Percentiles rank a stretch among this genome's conserved stretches.
phyloP scores from a whole-genome alignment of 2,797 vertebrate genomes.

The Atherinosoma microstoma region DNA sequence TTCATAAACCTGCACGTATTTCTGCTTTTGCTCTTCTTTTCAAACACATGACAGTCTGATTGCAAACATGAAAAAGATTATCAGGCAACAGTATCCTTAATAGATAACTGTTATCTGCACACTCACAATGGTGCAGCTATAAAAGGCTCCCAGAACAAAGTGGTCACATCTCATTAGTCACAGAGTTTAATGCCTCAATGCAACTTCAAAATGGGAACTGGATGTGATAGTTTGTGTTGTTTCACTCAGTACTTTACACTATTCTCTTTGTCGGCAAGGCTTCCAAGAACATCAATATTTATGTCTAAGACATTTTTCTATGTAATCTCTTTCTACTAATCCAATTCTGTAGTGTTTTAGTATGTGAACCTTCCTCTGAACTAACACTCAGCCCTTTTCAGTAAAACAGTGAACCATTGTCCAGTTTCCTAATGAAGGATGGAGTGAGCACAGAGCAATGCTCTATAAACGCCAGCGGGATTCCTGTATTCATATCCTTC shows the following conservation, averaged over 20 bases:
- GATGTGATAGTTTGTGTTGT: conserved; percentile 17
- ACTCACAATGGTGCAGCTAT: conserved; percentile 29
- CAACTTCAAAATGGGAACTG: conserved; percentile 48
- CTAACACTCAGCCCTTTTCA: conserved; percentile 16
- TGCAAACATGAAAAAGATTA: conserved; percentile 12
- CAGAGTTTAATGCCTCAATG: conserved; percentile 59
- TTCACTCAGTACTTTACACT: background rate
- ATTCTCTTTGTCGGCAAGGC: background rate
- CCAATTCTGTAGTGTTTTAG: background rate
- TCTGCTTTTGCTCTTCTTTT: background rate
- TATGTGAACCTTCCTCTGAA: conserved; percentile 7
- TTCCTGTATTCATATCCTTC: conserved; percentile 3
- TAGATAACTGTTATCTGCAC: conserved; percentile 26
- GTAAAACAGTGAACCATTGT: conserved; percentile 61
- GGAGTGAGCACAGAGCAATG: conserved; percentile 21
- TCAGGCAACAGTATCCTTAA: conserved; percentile 14
- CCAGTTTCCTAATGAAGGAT: conserved; percentile 33
- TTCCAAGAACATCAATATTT: no score
- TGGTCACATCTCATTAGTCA: conserved; percentile 71
- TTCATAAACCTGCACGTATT: background rate
- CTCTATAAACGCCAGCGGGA: background rate
- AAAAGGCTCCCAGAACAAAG: conserved; percentile 68
- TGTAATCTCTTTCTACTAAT: background rate
- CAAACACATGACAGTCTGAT: background rate
- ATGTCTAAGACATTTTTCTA: background rate